Conservation (phyloP, 2,113 vertebrate genomes). For the Atractosteus spatula region DNA sequence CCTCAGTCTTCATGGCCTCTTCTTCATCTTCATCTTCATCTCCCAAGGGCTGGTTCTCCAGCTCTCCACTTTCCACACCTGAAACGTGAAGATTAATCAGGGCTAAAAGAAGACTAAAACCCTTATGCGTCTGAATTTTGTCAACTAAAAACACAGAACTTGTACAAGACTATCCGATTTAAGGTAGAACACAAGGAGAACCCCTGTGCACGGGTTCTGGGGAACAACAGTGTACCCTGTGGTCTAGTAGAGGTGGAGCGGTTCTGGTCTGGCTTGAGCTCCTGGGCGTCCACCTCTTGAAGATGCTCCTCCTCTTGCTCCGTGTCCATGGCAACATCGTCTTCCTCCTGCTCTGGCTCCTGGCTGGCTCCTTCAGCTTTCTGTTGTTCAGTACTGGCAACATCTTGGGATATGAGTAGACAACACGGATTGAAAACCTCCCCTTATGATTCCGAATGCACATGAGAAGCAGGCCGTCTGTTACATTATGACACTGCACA, state of each 20-base stretch:
- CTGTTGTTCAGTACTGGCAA: slow-evolving; percentile 85
- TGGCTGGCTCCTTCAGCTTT: slow-evolving; percentile 54
- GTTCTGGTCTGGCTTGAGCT: slow-evolving; percentile 79
- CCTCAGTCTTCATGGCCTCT: slow-evolving; percentile 56
- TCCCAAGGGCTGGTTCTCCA: slow-evolving; percentile 60
- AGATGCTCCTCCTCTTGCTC: slow-evolving; percentile 74
- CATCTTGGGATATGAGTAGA: slow-evolving; percentile 64
- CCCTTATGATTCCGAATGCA: too few relatives aligned
- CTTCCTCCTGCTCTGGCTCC: slow-evolving; percentile 59
- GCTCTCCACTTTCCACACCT: slow-evolving; percentile 64
- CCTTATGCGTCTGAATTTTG: too few relatives aligned
- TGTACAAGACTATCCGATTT: too few relatives aligned
- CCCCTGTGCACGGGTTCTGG: background rate
- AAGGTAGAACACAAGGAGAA: too few relatives aligned
- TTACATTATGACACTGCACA: too few relatives aligned
- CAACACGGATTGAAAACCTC: background rate
- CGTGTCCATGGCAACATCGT: slow-evolving; percentile 71
- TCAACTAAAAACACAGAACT: too few relatives aligned
- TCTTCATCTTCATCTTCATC: slow-evolving; percentile 47
- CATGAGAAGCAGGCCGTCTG: too few relatives aligned
- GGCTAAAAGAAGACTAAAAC: too few relatives aligned
- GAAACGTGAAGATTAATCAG: slow-evolving; percentile 27
- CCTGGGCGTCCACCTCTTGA: slow-evolving; percentile 59
- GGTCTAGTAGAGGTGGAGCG: slow-evolving; percentile 33
- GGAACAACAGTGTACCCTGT: background rate